phyloP scores from a whole-genome alignment of 2,797 vertebrate genomes.

The Naso thynnoides region DNA sequence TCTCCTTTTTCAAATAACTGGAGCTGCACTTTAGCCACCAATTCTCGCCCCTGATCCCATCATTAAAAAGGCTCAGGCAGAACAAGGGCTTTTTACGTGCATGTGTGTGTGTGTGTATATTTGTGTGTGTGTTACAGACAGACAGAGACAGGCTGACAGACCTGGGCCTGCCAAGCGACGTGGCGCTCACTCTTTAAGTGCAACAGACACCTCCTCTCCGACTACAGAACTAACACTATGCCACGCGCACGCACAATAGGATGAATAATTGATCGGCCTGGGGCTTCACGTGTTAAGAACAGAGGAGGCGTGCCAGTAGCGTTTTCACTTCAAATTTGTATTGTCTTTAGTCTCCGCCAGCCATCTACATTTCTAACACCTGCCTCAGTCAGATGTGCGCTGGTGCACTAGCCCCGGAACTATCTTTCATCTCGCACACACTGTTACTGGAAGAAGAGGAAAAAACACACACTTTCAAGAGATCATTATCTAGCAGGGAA shows the following conservation, averaged over 20 bases:
- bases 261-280: constrained; percentile 95
- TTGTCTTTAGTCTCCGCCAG: constrained; percentile 95
- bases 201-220: constrained; percentile 82
- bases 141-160: constrained; percentile 76
- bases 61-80: constrained; percentile 86
- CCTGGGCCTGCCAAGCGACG: constrained; percentile 79
- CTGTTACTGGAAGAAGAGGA: constrained; percentile 76
- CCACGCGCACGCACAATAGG: constrained; percentile 88
- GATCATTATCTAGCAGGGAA: constrained; percentile 92
- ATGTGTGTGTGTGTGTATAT: constrained; percentile 38
- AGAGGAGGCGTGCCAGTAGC: constrained; percentile 90
- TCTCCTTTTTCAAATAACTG: constrained; percentile 81
- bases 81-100: constrained; percentile 75
- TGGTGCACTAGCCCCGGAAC: constrained; percentile 85
- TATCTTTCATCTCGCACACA: constrained; percentile 90
- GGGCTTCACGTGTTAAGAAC: constrained; percentile 90
- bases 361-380: constrained; percentile 99
- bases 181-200: constrained; percentile 83
- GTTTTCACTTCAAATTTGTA: constrained; percentile 99
- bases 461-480: constrained; percentile 87
- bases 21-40: constrained; percentile 88
- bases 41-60: constrained; percentile 86
- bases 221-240: constrained; percentile 85
- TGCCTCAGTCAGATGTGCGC: constrained; percentile 92
- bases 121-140: constrained; percentile 48